These are phyloP conservation scores for Pituophis catenifer DNA, from an alignment of 2,113 vertebrate genomes.

Conservation along the genomic window DNA sequence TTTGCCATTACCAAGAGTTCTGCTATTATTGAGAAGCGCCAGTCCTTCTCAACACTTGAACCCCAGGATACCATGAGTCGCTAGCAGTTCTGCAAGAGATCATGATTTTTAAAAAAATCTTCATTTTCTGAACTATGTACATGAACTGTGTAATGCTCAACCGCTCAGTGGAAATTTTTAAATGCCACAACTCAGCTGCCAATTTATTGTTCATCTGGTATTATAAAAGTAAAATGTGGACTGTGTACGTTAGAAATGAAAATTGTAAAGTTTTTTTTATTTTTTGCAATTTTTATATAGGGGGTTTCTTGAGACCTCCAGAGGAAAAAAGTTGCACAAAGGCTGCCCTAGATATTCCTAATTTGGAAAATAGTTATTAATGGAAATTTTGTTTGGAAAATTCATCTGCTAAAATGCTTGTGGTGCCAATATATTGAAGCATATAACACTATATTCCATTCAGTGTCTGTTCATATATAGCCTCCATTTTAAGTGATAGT, in stretches of 20 bases:
- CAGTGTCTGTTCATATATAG: not conserved
- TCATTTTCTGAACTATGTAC: not conserved
- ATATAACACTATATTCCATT: not conserved
- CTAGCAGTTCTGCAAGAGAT: not conserved
- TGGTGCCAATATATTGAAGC: not conserved
- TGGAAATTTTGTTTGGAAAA: not conserved
- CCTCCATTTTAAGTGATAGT: not conserved
- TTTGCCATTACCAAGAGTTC: not conserved
- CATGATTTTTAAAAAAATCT: not conserved
- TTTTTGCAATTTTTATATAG: not conserved
- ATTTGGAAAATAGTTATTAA: not conserved
- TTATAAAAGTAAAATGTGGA: not conserved
- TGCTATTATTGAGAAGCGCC: not conserved
- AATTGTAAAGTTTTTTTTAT: not conserved
- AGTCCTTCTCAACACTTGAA: not conserved
- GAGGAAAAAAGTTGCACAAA: not conserved
- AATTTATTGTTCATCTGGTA: not conserved
- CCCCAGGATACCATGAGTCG: not conserved
- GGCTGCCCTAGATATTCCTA: not conserved
- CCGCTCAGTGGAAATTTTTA: not conserved
- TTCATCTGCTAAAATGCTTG: not conserved
- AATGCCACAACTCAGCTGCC: not conserved
- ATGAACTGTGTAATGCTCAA: not conserved
- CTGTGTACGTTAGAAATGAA: not conserved
- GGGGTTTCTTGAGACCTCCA: not conserved